Evolutionary conservation across 2,113 vertebrate species (phyloP).

Genomic region (Xiphorhynchus elegans): DNA sequence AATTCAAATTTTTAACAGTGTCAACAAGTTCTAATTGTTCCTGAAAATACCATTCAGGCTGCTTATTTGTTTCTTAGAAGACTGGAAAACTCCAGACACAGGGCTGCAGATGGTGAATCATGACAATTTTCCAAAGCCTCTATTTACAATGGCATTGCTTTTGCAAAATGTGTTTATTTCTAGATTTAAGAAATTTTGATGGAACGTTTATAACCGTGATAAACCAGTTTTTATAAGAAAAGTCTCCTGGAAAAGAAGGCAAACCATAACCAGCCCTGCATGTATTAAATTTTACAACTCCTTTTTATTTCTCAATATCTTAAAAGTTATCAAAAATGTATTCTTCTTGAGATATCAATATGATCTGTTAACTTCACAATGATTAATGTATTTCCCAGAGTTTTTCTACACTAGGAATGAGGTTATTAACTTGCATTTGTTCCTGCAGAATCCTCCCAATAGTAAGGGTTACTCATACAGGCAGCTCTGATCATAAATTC

Average conservation of each 20-base stretch:
- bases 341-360: background rate
- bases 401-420: background rate
- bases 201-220: background rate
- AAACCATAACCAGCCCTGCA: background rate
- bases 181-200: background rate
- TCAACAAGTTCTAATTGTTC: constrained; percentile 45
- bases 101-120: background rate
- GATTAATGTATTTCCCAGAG: background rate
- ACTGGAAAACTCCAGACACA: background rate
- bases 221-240: background rate
- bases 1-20: background rate
- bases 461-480: background rate
- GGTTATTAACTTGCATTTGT: background rate
- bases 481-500: background rate
- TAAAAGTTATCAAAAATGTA: background rate
- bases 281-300: background rate
- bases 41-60: background rate
- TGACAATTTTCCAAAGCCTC: background rate
- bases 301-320: background rate
- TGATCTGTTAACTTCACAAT: background rate
- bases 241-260: background rate
- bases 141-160: background rate
- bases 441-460: background rate
- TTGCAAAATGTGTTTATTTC: background rate
- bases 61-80: constrained; percentile 1